Percentiles rank a stretch among this genome's conserved stretches.
Conservation (phyloP, 2,888 invertebrate genomes). For the Callinectes sapidus region DNA sequence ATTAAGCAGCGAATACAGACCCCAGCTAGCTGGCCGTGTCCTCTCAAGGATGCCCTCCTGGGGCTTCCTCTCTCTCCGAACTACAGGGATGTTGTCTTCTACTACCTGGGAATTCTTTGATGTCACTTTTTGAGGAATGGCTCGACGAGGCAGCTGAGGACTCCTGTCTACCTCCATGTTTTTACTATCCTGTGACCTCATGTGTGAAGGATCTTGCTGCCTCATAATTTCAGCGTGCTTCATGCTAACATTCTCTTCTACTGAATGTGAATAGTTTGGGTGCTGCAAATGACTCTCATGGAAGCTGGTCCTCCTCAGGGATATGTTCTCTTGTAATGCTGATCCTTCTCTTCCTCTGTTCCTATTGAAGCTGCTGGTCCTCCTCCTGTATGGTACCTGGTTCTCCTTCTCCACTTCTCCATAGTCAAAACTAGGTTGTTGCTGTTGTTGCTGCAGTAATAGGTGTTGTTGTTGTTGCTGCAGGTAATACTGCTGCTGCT, state of each 20-base stretch:
- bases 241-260: background rate
- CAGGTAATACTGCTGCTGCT: background rate
- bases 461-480: background rate
- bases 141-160: conserved; percentile 37
- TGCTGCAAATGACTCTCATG: conserved; percentile 10
- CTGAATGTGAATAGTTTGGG: background rate
- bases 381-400: conserved; percentile 36
- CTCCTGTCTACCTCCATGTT: background rate
- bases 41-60: conserved; percentile 36
- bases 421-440: background rate
- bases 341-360: conserved; percentile 14
- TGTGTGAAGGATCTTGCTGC: conserved; percentile 16
- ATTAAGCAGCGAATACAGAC: conserved; percentile 64
- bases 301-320: background rate
- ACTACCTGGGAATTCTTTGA: conserved; percentile 22
- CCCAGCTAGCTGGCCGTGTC: conserved; percentile 64
- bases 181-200: background rate
- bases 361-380: conserved; percentile 36
- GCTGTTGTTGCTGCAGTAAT: conserved; percentile 7
- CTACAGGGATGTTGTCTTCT: conserved; percentile 30
- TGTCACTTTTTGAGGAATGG: conserved; percentile 22
- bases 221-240: background rate
- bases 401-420: conserved; percentile 46
- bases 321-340: conserved; percentile 3
- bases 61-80: conserved; percentile 52